These are phyloP conservation scores for Sitobion miscanthi DNA, from an alignment of 1,140 invertebrate species.

Conservation along the genomic window DNA sequence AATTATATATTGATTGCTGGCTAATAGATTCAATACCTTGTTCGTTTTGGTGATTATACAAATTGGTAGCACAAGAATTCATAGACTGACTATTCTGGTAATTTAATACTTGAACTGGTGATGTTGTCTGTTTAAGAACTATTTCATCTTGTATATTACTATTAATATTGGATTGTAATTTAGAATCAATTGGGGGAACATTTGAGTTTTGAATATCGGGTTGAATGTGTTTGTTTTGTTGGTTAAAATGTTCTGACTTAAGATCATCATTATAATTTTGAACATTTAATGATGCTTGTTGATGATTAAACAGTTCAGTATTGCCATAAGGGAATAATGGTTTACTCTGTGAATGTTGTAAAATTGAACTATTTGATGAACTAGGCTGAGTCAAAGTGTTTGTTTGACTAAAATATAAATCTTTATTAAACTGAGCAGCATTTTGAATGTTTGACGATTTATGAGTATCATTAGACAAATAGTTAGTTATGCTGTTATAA, in stretches of 20 bases:
- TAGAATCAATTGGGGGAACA: neutral
- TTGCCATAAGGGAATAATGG: neutral
- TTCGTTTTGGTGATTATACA: neutral
- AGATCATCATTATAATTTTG: neutral
- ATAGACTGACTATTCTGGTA: neutral
- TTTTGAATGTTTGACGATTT: conserved; percentile 14
- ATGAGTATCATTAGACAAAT: neutral
- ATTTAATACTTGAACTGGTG: neutral
- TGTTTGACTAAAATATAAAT: neutral
- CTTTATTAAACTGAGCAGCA: conserved; percentile 24
- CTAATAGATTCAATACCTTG: neutral
- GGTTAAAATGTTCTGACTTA: neutral
- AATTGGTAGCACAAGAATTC: neutral
- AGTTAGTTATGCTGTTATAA: neutral
- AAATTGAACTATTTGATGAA: conserved; percentile 6
- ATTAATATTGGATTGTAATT: neutral
- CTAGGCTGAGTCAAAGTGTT: neutral
- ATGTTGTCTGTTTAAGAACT: neutral
- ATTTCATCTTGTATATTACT: neutral
- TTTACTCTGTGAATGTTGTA: neutral
- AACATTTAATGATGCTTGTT: neutral
- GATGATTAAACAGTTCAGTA: neutral
- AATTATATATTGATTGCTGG: neutral
- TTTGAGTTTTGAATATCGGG: neutral
- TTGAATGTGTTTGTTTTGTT: neutral